Conservation (phyloP, 2,797 vertebrate genomes). For the Sebastes steindachneri region DNA sequence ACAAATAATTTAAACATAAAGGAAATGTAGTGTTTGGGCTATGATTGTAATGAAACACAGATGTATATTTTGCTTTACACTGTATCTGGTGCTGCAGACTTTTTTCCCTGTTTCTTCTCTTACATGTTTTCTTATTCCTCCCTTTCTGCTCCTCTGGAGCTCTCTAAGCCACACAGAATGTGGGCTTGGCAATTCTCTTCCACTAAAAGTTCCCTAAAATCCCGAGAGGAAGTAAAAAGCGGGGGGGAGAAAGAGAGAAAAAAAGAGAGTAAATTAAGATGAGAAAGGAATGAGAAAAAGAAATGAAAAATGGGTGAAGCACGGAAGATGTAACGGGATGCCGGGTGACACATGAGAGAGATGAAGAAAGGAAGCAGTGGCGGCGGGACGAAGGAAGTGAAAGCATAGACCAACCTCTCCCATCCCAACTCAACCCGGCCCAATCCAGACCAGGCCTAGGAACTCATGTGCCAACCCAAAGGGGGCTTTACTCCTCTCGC, state of each 20-base stretch:
- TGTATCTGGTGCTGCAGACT: slow-evolving; percentile 59
- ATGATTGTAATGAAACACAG: slow-evolving; percentile 85
- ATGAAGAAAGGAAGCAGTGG: slow-evolving; percentile 45
- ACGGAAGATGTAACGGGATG: slow-evolving; percentile 28
- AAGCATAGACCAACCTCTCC: slow-evolving; percentile 28
- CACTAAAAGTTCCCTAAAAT: slow-evolving; percentile 63
- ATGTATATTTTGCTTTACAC: slow-evolving; percentile 82
- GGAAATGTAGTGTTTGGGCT: slow-evolving; percentile 83
- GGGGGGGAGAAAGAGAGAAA: background rate
- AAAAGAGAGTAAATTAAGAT: slow-evolving; percentile 35
- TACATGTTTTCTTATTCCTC: slow-evolving; percentile 78
- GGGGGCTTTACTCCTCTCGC: slow-evolving; percentile 65
- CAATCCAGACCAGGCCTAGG: slow-evolving; percentile 45
- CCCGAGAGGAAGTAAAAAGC: slow-evolving; percentile 53
- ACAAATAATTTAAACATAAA: slow-evolving; percentile 87
- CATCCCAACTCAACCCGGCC: slow-evolving; percentile 20
- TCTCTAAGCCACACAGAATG: slow-evolving; percentile 77
- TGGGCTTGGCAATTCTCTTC: slow-evolving; percentile 71
- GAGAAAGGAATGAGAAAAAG: slow-evolving; percentile 30
- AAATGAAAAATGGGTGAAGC: slow-evolving; percentile 29
- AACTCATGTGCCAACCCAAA: slow-evolving; percentile 66
- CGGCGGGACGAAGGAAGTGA: slow-evolving; percentile 33
- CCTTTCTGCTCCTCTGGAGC: slow-evolving; percentile 68
- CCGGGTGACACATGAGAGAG: slow-evolving; percentile 12
- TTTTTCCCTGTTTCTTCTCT: slow-evolving; percentile 60